phyloP scores from a whole-genome alignment of 2,797 vertebrate species.

The Scolopax bukidnonensis region DNA sequence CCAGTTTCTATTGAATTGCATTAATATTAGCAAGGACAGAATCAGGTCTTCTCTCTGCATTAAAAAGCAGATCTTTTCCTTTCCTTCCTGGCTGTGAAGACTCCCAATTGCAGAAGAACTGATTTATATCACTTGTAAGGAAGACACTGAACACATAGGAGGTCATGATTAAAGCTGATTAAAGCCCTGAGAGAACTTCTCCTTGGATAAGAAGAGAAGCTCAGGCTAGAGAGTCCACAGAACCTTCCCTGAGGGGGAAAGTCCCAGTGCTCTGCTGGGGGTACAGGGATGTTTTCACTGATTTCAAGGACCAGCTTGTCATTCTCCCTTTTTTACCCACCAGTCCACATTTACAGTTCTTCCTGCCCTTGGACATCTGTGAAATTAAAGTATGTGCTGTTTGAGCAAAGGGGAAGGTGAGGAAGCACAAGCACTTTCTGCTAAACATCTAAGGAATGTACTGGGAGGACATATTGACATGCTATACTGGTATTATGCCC shows the following conservation, averaged over 20 bases:
- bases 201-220: neutral
- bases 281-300: rapidly evolving
- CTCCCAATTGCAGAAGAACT: neutral
- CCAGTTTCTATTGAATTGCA: neutral
- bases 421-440: neutral
- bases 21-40: neutral
- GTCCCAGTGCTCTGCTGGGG: neutral
- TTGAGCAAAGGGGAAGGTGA: neutral
- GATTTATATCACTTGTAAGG: neutral
- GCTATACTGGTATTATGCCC: rapidly evolving
- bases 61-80: neutral
- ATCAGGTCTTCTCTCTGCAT: neutral
- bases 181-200: neutral
- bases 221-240: neutral
- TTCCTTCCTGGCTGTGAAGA: neutral
- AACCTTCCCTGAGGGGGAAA: neutral
- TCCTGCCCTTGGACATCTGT: neutral
- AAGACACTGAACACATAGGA: neutral
- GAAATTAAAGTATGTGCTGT: neutral
- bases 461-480: neutral
- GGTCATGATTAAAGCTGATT: neutral
- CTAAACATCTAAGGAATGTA: neutral
- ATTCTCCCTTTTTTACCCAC: neutral
- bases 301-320: neutral
- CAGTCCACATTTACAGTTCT: neutral